phyloP scores from a whole-genome alignment of 2,888 invertebrate genomes.

The Abscondita cerata region DNA sequence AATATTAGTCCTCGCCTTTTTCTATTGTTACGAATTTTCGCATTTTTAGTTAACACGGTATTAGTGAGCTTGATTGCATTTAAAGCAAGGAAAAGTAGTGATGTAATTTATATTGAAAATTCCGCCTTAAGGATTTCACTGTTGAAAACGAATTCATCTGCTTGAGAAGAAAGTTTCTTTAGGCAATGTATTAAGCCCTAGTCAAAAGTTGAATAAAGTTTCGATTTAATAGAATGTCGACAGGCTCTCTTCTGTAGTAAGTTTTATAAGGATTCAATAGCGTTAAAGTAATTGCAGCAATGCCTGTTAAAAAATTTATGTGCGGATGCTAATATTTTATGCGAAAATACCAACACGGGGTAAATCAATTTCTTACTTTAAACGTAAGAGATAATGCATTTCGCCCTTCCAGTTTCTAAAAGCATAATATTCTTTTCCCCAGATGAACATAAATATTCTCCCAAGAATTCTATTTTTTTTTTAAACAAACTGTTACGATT shows the following conservation, averaged over 20 bases:
- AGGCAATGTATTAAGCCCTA: constrained; percentile 11
- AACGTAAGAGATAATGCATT: no score
- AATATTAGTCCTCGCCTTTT: constrained; percentile 6
- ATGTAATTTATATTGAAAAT: constrained; percentile 21
- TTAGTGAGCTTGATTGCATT: constrained; percentile 17
- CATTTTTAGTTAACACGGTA: constrained; percentile 18
- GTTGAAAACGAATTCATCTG: constrained; percentile 12
- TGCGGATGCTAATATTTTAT: neutral
- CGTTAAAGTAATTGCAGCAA: no score
- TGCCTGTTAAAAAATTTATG: no score
- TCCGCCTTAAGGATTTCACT: constrained; percentile 9
- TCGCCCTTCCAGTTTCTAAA: neutral
- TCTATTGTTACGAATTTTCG: constrained; percentile 10
- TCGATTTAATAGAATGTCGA: constrained; percentile 1
- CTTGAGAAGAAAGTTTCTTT: constrained; percentile 13
- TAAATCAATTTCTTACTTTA: no score
- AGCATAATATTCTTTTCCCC: constrained; percentile 18
- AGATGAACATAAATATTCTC: constrained; percentile 16
- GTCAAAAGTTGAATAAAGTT: constrained; percentile 18
- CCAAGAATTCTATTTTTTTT: constrained; percentile 23
- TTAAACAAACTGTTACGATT: constrained; percentile 20
- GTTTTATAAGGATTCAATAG: no score
- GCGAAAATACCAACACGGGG: neutral
- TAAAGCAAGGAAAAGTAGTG: constrained; percentile 20
- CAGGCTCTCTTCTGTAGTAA: neutral